phyloP scores from a whole-genome alignment of 2,113 vertebrate species.

The Galemys pyrenaicus region DNA sequence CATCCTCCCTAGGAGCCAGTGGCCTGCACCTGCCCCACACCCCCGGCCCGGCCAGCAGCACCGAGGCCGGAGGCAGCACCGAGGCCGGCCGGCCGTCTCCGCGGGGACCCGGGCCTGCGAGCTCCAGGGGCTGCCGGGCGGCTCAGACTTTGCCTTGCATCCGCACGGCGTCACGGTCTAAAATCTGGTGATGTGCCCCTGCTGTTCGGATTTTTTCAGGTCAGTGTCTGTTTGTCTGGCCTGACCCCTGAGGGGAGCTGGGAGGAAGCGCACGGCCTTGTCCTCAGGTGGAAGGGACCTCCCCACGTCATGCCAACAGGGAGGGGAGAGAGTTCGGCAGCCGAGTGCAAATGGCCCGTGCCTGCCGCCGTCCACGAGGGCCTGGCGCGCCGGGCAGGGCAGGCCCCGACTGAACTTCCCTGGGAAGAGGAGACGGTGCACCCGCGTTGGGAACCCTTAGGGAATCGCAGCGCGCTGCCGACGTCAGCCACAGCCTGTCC shows the following conservation, averaged over 20 bases:
- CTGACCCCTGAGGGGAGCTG: not conserved
- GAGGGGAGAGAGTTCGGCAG: not conserved
- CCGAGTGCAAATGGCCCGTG: not conserved
- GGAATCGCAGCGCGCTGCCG: rapidly evolving
- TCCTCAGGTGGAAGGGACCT: not conserved
- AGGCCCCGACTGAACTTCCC: too few species aligned
- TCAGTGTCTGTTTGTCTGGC: not conserved
- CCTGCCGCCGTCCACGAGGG: not conserved
- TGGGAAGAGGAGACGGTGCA: rapidly evolving
- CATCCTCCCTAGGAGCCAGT: not conserved
- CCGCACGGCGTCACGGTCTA: not conserved
- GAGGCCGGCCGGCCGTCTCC: not conserved
- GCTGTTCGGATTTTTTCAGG: not conserved
- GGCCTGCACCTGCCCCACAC: rapidly evolving
- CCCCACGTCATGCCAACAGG: too few species aligned
- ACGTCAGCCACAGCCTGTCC: not conserved
- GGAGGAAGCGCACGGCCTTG: not conserved
- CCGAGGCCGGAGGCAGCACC: too few species aligned
- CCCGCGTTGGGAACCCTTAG: too few species aligned
- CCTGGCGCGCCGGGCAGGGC: too few species aligned
- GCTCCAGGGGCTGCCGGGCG: not conserved
- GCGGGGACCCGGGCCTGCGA: not conserved
- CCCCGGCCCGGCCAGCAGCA: not conserved
- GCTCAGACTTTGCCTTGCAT: not conserved
- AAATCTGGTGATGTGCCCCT: not conserved